phyloP scores from a whole-genome alignment of 2,888 invertebrate genomes.

The Drosophila infuscata region DNA sequence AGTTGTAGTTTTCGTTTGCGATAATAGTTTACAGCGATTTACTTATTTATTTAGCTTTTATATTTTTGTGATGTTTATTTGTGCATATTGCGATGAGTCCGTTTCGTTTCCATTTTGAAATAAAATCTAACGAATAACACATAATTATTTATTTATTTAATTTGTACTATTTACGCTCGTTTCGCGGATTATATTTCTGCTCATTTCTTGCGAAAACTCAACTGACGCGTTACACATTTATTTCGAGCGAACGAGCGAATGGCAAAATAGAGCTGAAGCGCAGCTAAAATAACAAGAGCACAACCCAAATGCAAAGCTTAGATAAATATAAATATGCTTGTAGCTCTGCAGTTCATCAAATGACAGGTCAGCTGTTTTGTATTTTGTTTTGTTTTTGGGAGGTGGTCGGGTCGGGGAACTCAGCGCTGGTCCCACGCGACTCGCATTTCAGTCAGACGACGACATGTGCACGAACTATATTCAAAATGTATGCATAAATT shows the following conservation, averaged over 20 bases:
- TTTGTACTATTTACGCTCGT: slow-evolving; percentile 8
- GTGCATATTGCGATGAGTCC: slow-evolving; percentile 30
- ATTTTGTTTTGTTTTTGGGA: slow-evolving; percentile 10
- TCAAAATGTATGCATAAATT: slow-evolving; percentile 1
- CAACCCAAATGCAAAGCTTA: slow-evolving; percentile 43
- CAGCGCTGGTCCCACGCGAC: slow-evolving; percentile 67
- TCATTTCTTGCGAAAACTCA: slow-evolving; percentile 53
- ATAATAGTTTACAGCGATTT: not conserved
- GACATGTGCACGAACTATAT: slow-evolving; percentile 24
- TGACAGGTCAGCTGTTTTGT: slow-evolving; percentile 67
- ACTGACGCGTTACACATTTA: slow-evolving; percentile 38
- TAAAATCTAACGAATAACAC: slow-evolving; percentile 29
- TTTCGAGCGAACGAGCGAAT: slow-evolving; percentile 12
- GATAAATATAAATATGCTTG: slow-evolving; percentile 50
- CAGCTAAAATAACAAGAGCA: slow-evolving; percentile 28
- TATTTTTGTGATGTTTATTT: slow-evolving; percentile 12
- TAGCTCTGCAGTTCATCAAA: slow-evolving; percentile 29
- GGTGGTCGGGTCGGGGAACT: not conserved
- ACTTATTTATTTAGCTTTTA: slow-evolving; percentile 7
- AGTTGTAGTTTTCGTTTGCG: slow-evolving; percentile 15
- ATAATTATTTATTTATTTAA: slow-evolving; percentile 43
- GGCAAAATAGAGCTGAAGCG: slow-evolving; percentile 40
- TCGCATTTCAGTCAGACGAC: slow-evolving; percentile 56
- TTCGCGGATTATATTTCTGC: slow-evolving; percentile 20
- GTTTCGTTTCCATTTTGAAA: slow-evolving; percentile 40